Evolutionary conservation across 1,140 invertebrate genomes (phyloP), one percentile per base, ranked within the genome.

Genomic region (Drosophila nigrodunni): DNA sequence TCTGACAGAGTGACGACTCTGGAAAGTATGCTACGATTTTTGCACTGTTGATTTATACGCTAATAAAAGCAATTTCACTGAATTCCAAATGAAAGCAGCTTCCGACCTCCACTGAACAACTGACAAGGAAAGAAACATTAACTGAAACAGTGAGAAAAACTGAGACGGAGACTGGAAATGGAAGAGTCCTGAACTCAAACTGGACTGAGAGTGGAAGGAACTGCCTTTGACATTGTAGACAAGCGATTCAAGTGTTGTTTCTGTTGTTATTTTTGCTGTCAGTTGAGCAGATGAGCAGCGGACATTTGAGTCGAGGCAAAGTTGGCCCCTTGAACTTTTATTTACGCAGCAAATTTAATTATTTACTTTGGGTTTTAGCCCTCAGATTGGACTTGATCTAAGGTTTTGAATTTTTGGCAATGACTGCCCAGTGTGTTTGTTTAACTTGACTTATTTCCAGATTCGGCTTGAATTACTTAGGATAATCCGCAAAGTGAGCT

Each of bases 41-140:
- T 88, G 77, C 77, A 88, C 83, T 83, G 80, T 88, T 88, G 83
- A 87, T 87, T 87, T 87, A 87, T 87, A 80, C 83, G 83, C 83
- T 87, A 88, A 87, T 87, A 88, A 87, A 87, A 87, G 83, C 83
- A 83, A 87, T 87, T 87, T 80, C 69, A 78, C 83, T 80, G 83
- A 87, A 87, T 83, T 80, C 79, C 79, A 82, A 88, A 87, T 82
- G 79, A 87, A 82, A 79, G 72, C 58, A 62, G 59, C 55, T 66
- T 15, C 50, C 35, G 46, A 35, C 25, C 37, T 25, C 13, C 15
- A 47, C 35, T 10, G 25, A 18, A 15, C 15, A 52, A 34, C 47
- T 25, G 34, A 54, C 18, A 10, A 25, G 13, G 67, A 60, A 61
- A 34, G 57, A 35, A 44, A 25, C 25, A 58, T 64, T 58, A 70